Base-by-base conservation (phyloP, 2,113 vertebrate species). In the Corynorhinus townsendii region DNA sequence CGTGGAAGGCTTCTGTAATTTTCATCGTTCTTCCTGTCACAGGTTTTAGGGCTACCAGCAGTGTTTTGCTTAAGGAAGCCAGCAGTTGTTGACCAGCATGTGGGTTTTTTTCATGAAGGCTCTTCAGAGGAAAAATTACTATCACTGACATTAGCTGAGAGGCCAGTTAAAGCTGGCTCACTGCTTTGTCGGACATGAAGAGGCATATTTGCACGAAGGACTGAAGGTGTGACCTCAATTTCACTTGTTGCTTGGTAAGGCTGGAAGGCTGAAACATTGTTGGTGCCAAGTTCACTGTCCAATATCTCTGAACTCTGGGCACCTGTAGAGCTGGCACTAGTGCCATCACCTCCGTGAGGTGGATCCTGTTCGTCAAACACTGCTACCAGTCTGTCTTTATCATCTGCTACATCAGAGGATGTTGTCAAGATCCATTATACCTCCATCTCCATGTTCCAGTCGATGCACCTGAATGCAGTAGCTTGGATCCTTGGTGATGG, bases 301-400 rank as follows among this genome's bases (percentile, higher is more conserved):
- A 99, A 99, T 35, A 99, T 99, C 64, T 99, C 99, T 0, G 99
- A 99, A 94, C 99, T 99, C 94, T 99, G 99, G 0, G 99, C 99
- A 62, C 99, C 99, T 0, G 99, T 99, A 0, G 99, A 99, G 95
- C 99, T 99, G 97, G 99, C 99, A 0, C 99, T 99, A 96, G 99
- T 99, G 52, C 99, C 99, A 6, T 99, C 99, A 0, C 99, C 99
- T 81, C 99, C 99, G 94, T 99, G 99, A 97, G 99, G 99, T 1
- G 99, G 99, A 96, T 99, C 99, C 98, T 99, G 99, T 95, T 99
- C 99, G 68, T 99, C 99, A 95, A 99, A 99, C 73, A 99, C 99
- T 1, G 99, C 99, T 35, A 99, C 98, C 54, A 99, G 98, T 98
- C 99, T 98, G 95, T 99, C 99, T 98, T 99, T 99, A 95, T 99